phyloP scores from a whole-genome alignment of 2,113 vertebrate genomes.

The Pseudorhombus dupliciocellatus region DNA sequence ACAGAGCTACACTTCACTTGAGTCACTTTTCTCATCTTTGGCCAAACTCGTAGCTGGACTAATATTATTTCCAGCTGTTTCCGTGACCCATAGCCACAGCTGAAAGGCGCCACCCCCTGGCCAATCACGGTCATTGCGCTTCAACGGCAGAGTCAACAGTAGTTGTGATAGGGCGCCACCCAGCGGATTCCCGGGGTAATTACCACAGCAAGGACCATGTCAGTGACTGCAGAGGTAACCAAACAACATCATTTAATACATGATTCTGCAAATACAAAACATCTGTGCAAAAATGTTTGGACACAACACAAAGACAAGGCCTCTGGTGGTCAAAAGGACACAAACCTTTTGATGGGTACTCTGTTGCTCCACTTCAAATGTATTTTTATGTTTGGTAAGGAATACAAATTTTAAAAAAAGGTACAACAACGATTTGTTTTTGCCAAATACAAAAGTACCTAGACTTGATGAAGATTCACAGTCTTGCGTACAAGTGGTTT shows the following conservation, averaged over 20 bases:
- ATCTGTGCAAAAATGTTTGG: constrained; percentile 90
- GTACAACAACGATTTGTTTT: constrained; percentile 38
- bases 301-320: constrained; percentile 84
- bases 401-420: constrained; percentile 40
- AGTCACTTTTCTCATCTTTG: constrained; percentile 32
- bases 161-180: constrained; percentile 27
- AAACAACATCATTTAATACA: constrained; percentile 90
- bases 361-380: constrained; percentile 51
- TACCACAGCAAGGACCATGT: background rate
- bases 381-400: constrained; percentile 68
- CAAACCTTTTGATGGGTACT: constrained; percentile 76
- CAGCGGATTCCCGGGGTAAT: constrained; percentile 26
- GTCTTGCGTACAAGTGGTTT: constrained; percentile 92
- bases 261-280: constrained; percentile 93
- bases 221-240: constrained; percentile 48
- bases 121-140: background rate
- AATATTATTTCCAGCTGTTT: constrained; percentile 56
- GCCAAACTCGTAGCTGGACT: constrained; percentile 12
- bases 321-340: constrained; percentile 83
- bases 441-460: constrained; percentile 59
- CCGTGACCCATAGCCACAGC: background rate
- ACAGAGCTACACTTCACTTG: constrained; percentile 4
- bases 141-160: background rate
- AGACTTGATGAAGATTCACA: constrained; percentile 78
- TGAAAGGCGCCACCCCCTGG: constrained; percentile 48